Evolutionary conservation across 2,797 vertebrate species (phyloP).

Genomic region (Sebastes kiyomatsui): DNA sequence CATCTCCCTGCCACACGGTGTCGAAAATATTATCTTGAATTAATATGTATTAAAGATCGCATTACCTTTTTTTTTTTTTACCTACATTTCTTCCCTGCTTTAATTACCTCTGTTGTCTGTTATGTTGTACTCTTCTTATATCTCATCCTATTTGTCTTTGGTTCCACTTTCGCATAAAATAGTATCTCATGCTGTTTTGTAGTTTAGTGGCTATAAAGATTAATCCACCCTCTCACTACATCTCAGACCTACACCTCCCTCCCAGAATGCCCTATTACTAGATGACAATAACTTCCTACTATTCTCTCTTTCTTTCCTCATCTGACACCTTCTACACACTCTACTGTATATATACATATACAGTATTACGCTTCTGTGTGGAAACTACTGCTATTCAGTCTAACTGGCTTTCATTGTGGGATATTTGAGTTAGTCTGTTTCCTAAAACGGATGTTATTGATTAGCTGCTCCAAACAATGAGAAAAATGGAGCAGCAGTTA

Average conservation of each 20-base stretch:
- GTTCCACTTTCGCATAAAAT: constrained; percentile 51
- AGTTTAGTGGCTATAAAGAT: constrained; percentile 18
- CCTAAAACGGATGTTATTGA: not conserved
- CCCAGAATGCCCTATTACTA: not conserved
- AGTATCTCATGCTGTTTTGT: constrained; percentile 39
- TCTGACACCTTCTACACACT: not conserved
- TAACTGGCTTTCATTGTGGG: constrained; percentile 37
- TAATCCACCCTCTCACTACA: constrained; percentile 12
- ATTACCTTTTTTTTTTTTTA: not conserved
- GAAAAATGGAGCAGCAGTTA: not conserved
- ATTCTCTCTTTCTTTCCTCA: constrained; percentile 6
- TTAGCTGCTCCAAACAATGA: constrained; percentile 8
- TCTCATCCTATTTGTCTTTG: not conserved
- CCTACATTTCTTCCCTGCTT: not conserved
- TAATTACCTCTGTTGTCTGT: not conserved
- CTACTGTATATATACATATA: not conserved
- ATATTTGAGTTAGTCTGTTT: constrained; percentile 36
- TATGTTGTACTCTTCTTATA: not conserved
- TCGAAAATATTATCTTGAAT: not conserved
- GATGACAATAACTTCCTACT: constrained; percentile 2
- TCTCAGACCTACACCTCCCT: not conserved
- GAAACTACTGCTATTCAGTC: constrained; percentile 5
- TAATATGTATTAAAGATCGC: not conserved
- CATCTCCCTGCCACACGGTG: not conserved
- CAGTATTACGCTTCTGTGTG: not conserved